phyloP scores from a whole-genome alignment of 2,113 vertebrate species.

The Cynoglossus semilaevis region DNA sequence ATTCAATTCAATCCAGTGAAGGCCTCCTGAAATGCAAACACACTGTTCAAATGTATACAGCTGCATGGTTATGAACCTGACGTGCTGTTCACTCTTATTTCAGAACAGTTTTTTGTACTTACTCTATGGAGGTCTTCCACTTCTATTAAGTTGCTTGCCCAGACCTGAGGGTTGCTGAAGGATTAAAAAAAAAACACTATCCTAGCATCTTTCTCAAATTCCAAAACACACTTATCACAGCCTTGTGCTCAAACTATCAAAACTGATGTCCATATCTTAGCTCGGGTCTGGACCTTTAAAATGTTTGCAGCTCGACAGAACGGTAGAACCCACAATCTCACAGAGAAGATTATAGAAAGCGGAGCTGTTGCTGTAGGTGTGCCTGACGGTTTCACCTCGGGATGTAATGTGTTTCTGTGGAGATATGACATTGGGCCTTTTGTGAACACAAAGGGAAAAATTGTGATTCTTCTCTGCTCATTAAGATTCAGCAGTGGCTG shows the following conservation, averaged over 20 bases:
- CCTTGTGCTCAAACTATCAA: constrained; percentile 46
- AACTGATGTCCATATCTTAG: constrained; percentile 25
- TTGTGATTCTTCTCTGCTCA: constrained; percentile 37
- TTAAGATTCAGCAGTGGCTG: constrained; percentile 52
- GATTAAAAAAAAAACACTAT: constrained; percentile 50
- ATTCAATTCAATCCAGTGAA: too few relatives aligned
- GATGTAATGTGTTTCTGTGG: constrained; percentile 8
- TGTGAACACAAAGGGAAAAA: constrained; percentile 10
- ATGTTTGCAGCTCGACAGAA: constrained; percentile 27
- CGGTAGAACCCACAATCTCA: constrained; percentile 5
- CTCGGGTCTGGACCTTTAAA: constrained; percentile 19
- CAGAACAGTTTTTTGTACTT: too few relatives aligned
- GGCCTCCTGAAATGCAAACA: too few relatives aligned
- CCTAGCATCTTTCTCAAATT: constrained; percentile 36
- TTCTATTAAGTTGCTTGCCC: neutral
- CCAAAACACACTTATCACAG: constrained; percentile 40
- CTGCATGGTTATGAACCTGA: too few relatives aligned
- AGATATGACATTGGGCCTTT: constrained; percentile 24
- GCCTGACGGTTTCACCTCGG: constrained; percentile 7
- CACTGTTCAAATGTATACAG: too few relatives aligned
- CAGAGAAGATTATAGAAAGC: constrained; percentile 6
- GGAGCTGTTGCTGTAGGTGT: constrained; percentile 4
- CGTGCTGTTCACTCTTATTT: too few relatives aligned
- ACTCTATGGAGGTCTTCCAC: too few relatives aligned
- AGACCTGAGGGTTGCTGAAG: constrained; percentile 33